Evolutionary conservation across 2,797 vertebrate species (phyloP), one percentile per base, ranked within the genome.

Genomic region (Artibeus lituratus): DNA sequence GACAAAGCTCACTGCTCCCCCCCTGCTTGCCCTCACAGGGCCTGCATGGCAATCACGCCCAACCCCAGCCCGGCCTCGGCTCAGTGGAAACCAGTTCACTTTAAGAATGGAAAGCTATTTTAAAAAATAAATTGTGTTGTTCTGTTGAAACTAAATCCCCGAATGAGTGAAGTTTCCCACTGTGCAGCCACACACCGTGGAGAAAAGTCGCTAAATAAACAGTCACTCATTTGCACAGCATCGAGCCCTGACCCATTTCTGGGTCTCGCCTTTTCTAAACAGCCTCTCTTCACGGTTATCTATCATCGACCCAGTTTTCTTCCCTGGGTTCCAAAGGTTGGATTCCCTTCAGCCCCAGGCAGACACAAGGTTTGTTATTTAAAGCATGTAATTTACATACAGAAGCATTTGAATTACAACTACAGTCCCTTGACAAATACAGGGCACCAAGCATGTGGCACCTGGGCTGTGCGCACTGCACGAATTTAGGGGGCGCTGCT

Each of bases 171-270:
- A 16, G 44, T 49, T 93, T 84, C 95, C 89, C n/a, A 10, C 39
- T 0, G 21, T 2, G 69, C 69, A 19, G 87, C 72, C 90, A 24
- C 59, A 67, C 49, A 29, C 65, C 10, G 11, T 9, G 44, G 39
- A 93, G 93, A 53, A 51, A 69, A 88, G 67, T 26, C 3, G 0
- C 92, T 67, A 87, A 83, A 39, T 65, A 94, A 94, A 96, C 59
- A 96, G 87, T 51, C 37, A 21, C 96, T 94, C 47, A 95, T 96
- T 85, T 93, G 82, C 82, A 24, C 49, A 67, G 65, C n/a, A 32
- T 44, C 42, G 0, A 88, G 90, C 15, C 39, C 85, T 92, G 94
- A 96, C 94, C 96, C 97, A 92, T 39, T 97, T 97, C 78, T 32
- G 47, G 87, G 51, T 37, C 91, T 84, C 16, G 65, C 44, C 65